phyloP scores from a whole-genome alignment of 2,113 vertebrate genomes.

The Cephalopholis sonnerati region DNA sequence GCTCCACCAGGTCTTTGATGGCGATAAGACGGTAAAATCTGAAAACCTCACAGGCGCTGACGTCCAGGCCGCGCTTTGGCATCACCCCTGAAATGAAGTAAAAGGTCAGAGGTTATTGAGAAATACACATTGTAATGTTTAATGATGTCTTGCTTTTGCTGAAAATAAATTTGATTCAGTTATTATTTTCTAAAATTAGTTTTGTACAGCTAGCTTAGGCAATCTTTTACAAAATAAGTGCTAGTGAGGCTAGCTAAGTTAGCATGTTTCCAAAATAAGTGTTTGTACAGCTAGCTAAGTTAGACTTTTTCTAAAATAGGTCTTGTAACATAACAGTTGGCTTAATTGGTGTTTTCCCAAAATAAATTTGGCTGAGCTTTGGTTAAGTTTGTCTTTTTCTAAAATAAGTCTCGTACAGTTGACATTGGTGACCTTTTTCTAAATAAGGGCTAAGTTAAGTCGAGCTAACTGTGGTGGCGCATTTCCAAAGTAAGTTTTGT shows the following conservation, averaged over 20 bases:
- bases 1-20: conserved; percentile 90
- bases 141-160: too few relatives aligned
- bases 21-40: conserved; percentile 94
- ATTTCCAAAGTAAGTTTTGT: too few relatives aligned
- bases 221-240: too few relatives aligned
- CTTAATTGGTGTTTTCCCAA: too few relatives aligned
- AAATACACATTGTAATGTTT: too few relatives aligned
- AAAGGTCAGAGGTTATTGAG: not conserved
- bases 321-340: not conserved
- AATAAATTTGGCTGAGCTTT: not conserved
- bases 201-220: not conserved
- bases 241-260: not conserved
- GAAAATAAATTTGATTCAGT: too few relatives aligned
- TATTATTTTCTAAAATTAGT: too few relatives aligned
- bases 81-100: conserved; percentile 85
- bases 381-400: too few relatives aligned
- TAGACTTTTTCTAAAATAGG: not conserved
- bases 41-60: conserved; percentile 92
- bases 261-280: not conserved
- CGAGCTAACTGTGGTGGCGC: too few relatives aligned
- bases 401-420: too few relatives aligned
- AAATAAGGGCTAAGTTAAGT: too few relatives aligned
- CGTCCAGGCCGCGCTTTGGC: conserved; percentile 95
- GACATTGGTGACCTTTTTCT: too few relatives aligned
- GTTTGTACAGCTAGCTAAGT: not conserved